A percentile compares a stretch with the other conserved stretches of the same genome.
phyloP scores from a whole-genome alignment of 2,888 invertebrate genomes.

The Neoascia interrupta region DNA sequence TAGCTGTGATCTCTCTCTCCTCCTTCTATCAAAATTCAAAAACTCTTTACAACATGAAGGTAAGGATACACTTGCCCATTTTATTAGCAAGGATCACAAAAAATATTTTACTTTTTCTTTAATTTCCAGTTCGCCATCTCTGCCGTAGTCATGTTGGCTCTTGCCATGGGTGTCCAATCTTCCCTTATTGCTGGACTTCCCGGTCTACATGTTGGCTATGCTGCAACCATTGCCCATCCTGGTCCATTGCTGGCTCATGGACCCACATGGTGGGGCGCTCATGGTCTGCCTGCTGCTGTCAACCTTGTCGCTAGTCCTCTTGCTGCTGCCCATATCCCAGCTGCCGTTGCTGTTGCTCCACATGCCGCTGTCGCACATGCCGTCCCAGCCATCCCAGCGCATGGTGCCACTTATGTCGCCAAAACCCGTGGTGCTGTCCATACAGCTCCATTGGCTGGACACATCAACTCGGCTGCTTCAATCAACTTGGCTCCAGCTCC shows the following conservation, averaged over 20 bases:
- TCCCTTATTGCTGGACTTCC: constrained; percentile 71
- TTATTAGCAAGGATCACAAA: neutral
- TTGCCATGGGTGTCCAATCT: constrained; percentile 77
- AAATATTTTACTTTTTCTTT: constrained; percentile 10
- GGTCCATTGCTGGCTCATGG: constrained; percentile 69
- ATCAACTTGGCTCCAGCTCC: constrained; percentile 80
- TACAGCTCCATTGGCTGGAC: constrained; percentile 80
- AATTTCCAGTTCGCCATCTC: constrained; percentile 74
- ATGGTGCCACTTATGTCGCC: constrained; percentile 74
- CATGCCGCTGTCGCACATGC: constrained; percentile 60
- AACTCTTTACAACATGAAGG: constrained; percentile 68
- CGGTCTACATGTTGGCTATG: constrained; percentile 35
- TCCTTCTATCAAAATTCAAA: constrained; percentile 65
- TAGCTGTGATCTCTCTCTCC: constrained; percentile 73
- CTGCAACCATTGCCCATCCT: constrained; percentile 53
- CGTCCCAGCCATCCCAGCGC: constrained; percentile 55
- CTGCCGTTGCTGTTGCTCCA: constrained; percentile 56
- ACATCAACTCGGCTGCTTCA: constrained; percentile 73
- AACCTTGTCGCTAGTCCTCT: constrained; percentile 38
- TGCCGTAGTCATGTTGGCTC: constrained; percentile 78
- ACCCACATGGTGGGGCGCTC: constrained; percentile 55
- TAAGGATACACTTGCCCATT: constrained; percentile 19
- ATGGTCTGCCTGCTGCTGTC: constrained; percentile 50
- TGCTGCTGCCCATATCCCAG: constrained; percentile 50
- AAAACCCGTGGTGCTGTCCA: constrained; percentile 80